Percentiles rank a stretch among this genome's conserved stretches.
These are phyloP conservation scores for Pherbina coryleti DNA, from an alignment of 2,888 invertebrate genomes.

Conservation along the genomic window DNA sequence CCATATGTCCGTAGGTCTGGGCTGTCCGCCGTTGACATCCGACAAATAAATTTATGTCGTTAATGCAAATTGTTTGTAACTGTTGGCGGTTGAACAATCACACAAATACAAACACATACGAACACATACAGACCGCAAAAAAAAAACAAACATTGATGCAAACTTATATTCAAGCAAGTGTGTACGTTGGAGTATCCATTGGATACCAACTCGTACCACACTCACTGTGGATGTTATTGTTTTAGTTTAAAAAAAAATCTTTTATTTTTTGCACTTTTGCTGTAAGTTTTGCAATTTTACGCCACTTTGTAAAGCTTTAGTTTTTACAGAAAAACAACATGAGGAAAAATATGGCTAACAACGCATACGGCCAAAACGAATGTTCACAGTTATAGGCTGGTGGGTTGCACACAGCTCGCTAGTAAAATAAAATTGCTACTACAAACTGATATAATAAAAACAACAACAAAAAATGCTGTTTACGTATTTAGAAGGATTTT, in stretches of 20 bases:
- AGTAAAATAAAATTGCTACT: not conserved
- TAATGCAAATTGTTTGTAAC: slow-evolving; percentile 49
- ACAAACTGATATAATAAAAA: not conserved
- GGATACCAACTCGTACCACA: not conserved
- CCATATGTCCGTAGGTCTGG: not conserved
- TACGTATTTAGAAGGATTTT: not conserved
- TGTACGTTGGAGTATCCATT: not conserved
- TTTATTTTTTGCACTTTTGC: not conserved
- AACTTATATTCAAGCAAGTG: not conserved
- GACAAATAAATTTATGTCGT: slow-evolving; percentile 48
- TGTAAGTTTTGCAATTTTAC: slow-evolving; percentile 6
- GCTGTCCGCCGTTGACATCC: slow-evolving; percentile 30
- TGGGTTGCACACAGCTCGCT: not conserved
- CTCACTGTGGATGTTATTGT: not conserved
- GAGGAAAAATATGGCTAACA: not conserved
- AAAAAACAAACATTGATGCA: not conserved
- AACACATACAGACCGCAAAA: not conserved
- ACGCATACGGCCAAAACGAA: not conserved
- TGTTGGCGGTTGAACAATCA: slow-evolving; percentile 26
- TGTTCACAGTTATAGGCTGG: not conserved
- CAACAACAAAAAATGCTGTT: not conserved
- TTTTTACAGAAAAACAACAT: not conserved
- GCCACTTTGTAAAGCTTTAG: slow-evolving; percentile 28
- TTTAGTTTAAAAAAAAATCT: not conserved
- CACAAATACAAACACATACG: not conserved